Evolutionary conservation across 2,888 invertebrate species (phyloP).

Genomic region (Penaeus monodon): DNA sequence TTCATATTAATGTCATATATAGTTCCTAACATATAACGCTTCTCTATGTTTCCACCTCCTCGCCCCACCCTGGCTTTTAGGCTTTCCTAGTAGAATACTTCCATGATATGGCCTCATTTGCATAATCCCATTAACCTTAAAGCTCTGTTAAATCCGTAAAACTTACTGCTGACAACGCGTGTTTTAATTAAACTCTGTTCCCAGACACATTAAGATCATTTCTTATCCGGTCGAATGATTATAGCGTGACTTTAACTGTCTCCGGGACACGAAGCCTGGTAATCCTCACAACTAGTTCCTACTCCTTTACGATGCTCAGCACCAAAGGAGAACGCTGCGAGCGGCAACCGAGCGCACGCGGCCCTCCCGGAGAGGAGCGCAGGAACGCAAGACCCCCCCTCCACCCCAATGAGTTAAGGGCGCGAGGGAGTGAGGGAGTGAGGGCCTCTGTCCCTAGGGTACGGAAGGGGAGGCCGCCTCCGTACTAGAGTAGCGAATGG

Average conservation of each 20-base stretch:
- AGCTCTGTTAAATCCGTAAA: constrained; percentile 13
- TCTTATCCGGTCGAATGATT: constrained; percentile 5
- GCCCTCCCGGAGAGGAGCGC: no score
- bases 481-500: no score
- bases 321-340: no score
- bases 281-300: constrained; percentile 1
- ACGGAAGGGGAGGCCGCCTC: no score
- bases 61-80: neutral
- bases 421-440: no score
- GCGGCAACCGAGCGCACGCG: no score
- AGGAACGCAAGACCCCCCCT: no score
- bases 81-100: neutral
- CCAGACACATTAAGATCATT: constrained; percentile 10
- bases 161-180: neutral
- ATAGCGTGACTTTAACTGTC: constrained; percentile 12
- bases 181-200: constrained; percentile 9
- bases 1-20: no score
- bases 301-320: no score
- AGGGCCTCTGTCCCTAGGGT: no score
- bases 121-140: constrained; percentile 21
- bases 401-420: no score
- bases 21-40: neutral
- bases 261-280: neutral
- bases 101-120: neutral
- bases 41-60: neutral